phyloP scores from a whole-genome alignment of 2,888 invertebrate species.

The Xanthia icteritia region DNA sequence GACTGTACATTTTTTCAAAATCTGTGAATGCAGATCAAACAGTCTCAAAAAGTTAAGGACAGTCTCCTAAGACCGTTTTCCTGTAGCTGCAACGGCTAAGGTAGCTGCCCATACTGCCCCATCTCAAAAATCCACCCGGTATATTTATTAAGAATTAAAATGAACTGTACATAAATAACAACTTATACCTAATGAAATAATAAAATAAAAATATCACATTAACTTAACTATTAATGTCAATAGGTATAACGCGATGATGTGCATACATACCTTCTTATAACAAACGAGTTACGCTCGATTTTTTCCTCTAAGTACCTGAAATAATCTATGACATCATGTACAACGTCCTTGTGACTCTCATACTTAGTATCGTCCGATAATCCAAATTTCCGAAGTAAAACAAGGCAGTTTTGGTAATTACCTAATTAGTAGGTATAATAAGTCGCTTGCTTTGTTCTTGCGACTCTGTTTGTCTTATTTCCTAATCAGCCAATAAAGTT shows the following conservation, averaged over 20 bases:
- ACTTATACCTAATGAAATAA: too few relatives aligned
- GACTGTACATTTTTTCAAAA: too few relatives aligned
- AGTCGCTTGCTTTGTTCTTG: slow-evolving; percentile 53
- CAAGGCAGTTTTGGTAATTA: slow-evolving; percentile 21
- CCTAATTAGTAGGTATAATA: slow-evolving; percentile 20
- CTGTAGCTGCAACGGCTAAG: too few relatives aligned
- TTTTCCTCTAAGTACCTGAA: not conserved
- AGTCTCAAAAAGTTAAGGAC: too few relatives aligned
- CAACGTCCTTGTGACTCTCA: slow-evolving; percentile 5
- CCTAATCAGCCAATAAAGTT: slow-evolving; percentile 23
- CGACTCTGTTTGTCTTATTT: slow-evolving; percentile 26
- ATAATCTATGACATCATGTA: not conserved
- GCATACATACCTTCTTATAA: not conserved
- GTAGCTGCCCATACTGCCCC: too few relatives aligned
- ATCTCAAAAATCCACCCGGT: too few relatives aligned
- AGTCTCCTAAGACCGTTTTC: too few relatives aligned
- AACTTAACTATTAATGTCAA: not conserved
- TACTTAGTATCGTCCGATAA: slow-evolving; percentile 11
- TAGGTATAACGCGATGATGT: not conserved
- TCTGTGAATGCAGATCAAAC: too few relatives aligned
- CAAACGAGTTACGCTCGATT: not conserved
- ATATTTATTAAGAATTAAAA: too few relatives aligned
- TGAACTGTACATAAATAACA: too few relatives aligned
- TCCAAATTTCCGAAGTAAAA: slow-evolving; percentile 13
- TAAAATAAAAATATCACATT: too few relatives aligned